phyloP scores from a whole-genome alignment of 2,797 vertebrate species.

The Taenioides sp. region DNA sequence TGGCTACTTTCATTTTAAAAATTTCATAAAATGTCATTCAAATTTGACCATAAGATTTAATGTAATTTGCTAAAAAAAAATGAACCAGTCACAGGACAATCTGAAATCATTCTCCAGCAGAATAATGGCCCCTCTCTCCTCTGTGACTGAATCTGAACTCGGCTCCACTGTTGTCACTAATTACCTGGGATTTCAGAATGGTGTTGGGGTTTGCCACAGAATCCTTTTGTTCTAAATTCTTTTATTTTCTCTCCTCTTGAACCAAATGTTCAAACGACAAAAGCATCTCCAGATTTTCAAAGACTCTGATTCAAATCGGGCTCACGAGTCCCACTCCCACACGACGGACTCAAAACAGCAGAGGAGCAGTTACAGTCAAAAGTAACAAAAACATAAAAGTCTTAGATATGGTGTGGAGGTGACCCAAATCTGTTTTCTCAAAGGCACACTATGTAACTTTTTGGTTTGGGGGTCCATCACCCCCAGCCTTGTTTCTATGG shows the following conservation, averaged over 20 bases:
- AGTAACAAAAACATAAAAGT: background rate
- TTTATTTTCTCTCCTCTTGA: slow-evolving; percentile 53
- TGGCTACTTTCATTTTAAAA: no score
- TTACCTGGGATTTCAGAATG: slow-evolving; percentile 70
- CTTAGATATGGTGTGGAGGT: background rate
- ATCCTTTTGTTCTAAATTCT: slow-evolving; percentile 62
- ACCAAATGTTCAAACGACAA: slow-evolving; percentile 46
- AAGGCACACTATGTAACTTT: no score
- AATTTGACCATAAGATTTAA: no score
- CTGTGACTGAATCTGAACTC: slow-evolving; percentile 21
- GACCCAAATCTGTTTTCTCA: no score
- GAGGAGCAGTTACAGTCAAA: background rate
- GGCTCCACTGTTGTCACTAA: slow-evolving; percentile 62
- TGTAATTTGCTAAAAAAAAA: no score
- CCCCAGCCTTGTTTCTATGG: no score
- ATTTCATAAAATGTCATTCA: no score
- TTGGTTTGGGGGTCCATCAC: no score
- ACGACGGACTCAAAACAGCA: slow-evolving; percentile 23
- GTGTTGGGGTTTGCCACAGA: slow-evolving; percentile 58
- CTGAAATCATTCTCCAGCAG: slow-evolving; percentile 20
- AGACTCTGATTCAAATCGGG: slow-evolving; percentile 15
- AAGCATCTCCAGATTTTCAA: slow-evolving; percentile 17
- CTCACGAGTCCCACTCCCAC: slow-evolving; percentile 20
- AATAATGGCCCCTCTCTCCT: slow-evolving; percentile 9
- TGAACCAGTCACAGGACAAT: slow-evolving; percentile 25